phyloP scores from a whole-genome alignment of 2,797 vertebrate genomes.

The Mustela erminea region DNA sequence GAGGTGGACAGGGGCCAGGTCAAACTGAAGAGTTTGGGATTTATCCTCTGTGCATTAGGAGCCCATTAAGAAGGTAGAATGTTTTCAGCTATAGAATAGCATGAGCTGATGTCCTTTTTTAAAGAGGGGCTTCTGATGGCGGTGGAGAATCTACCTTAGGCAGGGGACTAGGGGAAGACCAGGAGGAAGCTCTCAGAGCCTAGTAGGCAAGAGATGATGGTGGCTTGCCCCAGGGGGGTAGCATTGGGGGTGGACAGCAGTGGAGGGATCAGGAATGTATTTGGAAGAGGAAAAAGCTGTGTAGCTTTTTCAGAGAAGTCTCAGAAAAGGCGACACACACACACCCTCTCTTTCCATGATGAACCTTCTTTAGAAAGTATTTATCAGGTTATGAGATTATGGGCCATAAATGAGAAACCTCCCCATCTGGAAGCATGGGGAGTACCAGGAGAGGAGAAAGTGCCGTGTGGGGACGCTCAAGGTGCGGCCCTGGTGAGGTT shows the following conservation, averaged over 20 bases:
- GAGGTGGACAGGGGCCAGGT: neutral
- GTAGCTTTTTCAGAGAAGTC: neutral
- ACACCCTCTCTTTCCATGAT: neutral
- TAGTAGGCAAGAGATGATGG: neutral
- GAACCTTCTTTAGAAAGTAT: neutral
- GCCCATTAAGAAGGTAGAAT: neutral
- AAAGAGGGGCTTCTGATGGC: neutral
- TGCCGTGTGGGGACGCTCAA: fast-evolving
- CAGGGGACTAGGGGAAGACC: neutral
- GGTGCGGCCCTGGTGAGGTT: neutral
- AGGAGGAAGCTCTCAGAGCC: neutral
- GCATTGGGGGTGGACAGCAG: neutral
- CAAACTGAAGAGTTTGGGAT: neutral
- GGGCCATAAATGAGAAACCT: neutral
- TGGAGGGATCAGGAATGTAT: neutral
- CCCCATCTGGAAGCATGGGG: neutral
- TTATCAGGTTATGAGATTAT: conserved; percentile 6
- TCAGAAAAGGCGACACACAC: neutral
- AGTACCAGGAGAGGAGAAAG: neutral
- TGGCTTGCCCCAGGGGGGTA: neutral
- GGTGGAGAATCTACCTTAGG: neutral
- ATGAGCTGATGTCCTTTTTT: too few species aligned
- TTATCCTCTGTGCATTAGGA: neutral
- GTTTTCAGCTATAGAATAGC: too few species aligned
- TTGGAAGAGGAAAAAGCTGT: neutral